These are phyloP conservation scores for Ophthalmolycus amberensis DNA, from an alignment of 2,113 vertebrate genomes.

Conservation along the genomic window DNA sequence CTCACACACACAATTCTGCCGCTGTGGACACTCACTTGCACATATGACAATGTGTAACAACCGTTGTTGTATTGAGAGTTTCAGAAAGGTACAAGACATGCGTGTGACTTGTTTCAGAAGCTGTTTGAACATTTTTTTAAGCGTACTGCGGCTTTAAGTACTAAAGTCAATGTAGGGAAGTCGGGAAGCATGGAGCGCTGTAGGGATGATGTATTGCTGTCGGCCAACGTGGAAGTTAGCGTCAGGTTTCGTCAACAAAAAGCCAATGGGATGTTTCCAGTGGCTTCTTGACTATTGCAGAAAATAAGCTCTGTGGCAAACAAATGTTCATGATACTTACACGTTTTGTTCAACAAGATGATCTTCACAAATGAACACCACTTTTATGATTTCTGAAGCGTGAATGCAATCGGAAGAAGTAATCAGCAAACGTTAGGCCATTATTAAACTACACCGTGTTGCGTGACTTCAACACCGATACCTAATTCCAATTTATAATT, in stretches of 20 bases:
- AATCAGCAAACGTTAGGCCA: neutral
- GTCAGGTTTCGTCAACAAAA: no score
- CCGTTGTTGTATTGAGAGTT: no score
- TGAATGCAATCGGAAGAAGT: neutral
- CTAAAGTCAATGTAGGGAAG: neutral
- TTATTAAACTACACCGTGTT: neutral
- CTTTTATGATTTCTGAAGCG: no score
- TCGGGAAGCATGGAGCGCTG: neutral
- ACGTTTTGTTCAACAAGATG: neutral
- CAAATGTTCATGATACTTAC: no score
- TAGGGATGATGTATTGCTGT: neutral
- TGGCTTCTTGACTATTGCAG: neutral
- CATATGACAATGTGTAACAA: no score
- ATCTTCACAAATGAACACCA: neutral
- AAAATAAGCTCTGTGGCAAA: neutral
- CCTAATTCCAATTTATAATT: neutral
- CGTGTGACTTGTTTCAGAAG: neutral
- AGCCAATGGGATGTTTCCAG: no score
- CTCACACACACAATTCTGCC: neutral
- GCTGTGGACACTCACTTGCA: neutral
- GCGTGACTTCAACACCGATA: neutral
- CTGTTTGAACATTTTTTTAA: neutral
- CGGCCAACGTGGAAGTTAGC: neutral
- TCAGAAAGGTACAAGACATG: neutral
- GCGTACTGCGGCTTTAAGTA: neutral